Percentiles rank a stretch among this genome's conserved stretches.
phyloP scores from a whole-genome alignment of 2,113 vertebrate genomes.

The Chloebia gouldiae region DNA sequence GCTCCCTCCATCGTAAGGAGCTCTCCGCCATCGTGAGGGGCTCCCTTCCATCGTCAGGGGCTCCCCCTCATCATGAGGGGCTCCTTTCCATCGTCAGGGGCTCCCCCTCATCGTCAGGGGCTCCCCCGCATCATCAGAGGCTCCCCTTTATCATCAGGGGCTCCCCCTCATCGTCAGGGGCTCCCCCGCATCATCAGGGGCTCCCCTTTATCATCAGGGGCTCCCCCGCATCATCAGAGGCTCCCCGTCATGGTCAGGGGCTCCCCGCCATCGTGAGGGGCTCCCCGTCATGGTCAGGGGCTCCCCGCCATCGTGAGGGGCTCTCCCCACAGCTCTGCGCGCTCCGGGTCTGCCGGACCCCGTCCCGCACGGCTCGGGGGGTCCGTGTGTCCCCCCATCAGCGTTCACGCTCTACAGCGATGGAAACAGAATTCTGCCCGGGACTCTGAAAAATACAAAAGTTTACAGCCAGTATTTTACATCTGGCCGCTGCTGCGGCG shows the following conservation, averaged over 20 bases:
- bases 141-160: neutral
- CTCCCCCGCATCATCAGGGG: neutral
- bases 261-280: rapidly evolving
- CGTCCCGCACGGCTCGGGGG: neutral
- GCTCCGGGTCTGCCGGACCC: neutral
- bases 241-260: too few species aligned
- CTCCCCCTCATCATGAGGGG: neutral
- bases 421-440: neutral
- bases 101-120: neutral
- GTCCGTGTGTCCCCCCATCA: rapidly evolving
- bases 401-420: rapidly evolving
- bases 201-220: too few species aligned
- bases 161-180: neutral
- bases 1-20: too few species aligned
- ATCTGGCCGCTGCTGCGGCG: rapidly evolving
- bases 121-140: too few species aligned
- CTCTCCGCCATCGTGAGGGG: too few species aligned
- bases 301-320: rapidly evolving
- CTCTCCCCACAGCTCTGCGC: neutral
- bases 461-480: neutral
- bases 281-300: neutral
- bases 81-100: neutral
- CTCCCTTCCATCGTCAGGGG: neutral
- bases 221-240: neutral
- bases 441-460: rapidly evolving